A percentile compares a stretch with the other conserved stretches of the same genome.
phyloP scores from a whole-genome alignment of 2,888 invertebrate genomes.

The Idaea aversata region DNA sequence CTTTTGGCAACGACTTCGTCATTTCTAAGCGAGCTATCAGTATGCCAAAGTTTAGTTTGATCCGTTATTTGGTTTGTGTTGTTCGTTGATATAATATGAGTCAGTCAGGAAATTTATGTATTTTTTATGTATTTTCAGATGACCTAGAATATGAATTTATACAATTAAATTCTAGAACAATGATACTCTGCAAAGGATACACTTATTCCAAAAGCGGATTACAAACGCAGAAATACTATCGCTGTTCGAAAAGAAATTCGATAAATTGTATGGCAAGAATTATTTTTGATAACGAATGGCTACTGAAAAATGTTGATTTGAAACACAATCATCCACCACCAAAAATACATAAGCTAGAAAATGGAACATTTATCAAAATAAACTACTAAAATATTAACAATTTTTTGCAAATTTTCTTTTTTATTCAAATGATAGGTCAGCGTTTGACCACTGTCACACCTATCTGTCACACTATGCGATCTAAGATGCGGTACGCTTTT shows the following conservation, averaged over 20 bases:
- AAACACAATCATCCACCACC: not conserved
- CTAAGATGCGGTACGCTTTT: no score
- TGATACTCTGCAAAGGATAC: not conserved
- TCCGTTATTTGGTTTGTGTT: no score
- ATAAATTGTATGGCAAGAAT: not conserved
- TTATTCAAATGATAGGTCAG: no score
- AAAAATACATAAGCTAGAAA: not conserved
- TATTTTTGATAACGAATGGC: not conserved
- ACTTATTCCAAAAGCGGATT: not conserved
- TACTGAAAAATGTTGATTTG: not conserved
- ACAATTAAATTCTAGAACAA: not conserved
- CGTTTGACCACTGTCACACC: no score
- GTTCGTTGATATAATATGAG: no score
- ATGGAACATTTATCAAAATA: not conserved
- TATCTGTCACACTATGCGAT: no score
- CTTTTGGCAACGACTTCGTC: no score
- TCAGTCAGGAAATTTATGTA: no score
- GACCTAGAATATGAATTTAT: not conserved
- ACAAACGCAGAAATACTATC: not conserved
- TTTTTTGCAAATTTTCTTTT: no score
- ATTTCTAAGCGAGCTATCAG: no score
- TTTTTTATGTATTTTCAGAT: no score
- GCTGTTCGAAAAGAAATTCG: not conserved
- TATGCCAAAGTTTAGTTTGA: no score
- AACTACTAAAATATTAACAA: not conserved